phyloP scores from a whole-genome alignment of 2,888 invertebrate species.

The Eupithecia insigniata region DNA sequence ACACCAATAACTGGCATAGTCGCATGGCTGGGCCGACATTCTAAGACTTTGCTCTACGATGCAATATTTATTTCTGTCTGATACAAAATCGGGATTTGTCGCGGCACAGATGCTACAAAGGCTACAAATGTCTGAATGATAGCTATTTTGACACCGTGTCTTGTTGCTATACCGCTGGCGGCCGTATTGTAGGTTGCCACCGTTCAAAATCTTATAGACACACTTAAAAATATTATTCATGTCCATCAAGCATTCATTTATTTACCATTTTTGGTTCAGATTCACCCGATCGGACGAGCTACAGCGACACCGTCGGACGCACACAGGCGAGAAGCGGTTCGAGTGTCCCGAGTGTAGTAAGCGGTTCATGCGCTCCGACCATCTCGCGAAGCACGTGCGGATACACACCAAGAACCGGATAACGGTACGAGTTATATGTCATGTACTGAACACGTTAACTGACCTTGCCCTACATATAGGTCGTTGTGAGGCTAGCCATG shows the following conservation, averaged over 20 bases:
- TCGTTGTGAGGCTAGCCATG: too few species aligned
- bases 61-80: too few species aligned
- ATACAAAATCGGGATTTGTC: too few species aligned
- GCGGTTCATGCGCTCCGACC: conserved; percentile 96
- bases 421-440: conserved; percentile 54
- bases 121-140: neutral
- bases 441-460: too few species aligned
- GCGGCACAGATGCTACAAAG: too few species aligned
- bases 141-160: neutral
- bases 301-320: conserved; percentile 94
- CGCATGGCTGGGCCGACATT: too few species aligned
- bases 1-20: too few species aligned
- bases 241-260: neutral
- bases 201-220: too few species aligned
- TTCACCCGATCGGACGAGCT: conserved; percentile 88
- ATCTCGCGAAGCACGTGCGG: conserved; percentile 94
- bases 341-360: conserved; percentile 95
- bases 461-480: too few species aligned
- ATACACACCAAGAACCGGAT: conserved; percentile 88
- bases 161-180: too few species aligned
- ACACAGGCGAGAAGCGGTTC: conserved; percentile 96
- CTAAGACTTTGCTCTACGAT: too few species aligned
- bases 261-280: conserved; percentile 56
- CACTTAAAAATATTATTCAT: neutral
- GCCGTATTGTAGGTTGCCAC: too few species aligned